A percentile compares a stretch with the other conserved stretches of the same genome.
phyloP scores from a whole-genome alignment of 2,797 vertebrate genomes.

The Odontamblyopus rebecca region DNA sequence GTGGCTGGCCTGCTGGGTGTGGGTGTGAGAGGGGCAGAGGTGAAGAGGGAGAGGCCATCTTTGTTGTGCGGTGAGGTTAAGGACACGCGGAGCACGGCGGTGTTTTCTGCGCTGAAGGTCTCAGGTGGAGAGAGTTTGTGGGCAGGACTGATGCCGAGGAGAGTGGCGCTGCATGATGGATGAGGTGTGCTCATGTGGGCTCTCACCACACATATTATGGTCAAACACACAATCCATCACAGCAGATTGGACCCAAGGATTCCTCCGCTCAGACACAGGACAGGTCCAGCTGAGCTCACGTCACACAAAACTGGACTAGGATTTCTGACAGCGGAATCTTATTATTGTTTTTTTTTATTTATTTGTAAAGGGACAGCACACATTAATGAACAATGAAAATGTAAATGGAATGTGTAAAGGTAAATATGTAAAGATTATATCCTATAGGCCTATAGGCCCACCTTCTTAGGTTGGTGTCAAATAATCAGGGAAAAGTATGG shows the following conservation, averaged over 20 bases:
- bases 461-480: no score
- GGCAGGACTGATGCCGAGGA: constrained; percentile 52
- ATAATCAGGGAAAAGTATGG: no score
- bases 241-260: constrained; percentile 58
- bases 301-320: constrained; percentile 1
- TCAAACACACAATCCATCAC: constrained; percentile 72
- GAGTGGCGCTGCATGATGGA: constrained; percentile 61
- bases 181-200: constrained; percentile 70
- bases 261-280: constrained; percentile 46
- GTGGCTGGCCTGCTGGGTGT: constrained; percentile 57
- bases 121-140: constrained; percentile 68
- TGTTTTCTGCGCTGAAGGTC: constrained; percentile 54
- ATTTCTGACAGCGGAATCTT: not conserved
- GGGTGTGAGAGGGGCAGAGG: constrained; percentile 58
- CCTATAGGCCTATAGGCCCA: no score
- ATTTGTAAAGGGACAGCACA: no score
- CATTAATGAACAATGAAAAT: no score
- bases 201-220: constrained; percentile 70
- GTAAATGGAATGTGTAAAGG: no score
- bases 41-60: constrained; percentile 61
- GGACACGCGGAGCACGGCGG: constrained; percentile 46
- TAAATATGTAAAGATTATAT: no score
- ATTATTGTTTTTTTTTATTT: no score
- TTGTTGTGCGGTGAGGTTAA: constrained; percentile 64
- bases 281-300: constrained; percentile 17